Base-by-base conservation (phyloP, 2,888 invertebrate species). In the Acleris emargana region DNA sequence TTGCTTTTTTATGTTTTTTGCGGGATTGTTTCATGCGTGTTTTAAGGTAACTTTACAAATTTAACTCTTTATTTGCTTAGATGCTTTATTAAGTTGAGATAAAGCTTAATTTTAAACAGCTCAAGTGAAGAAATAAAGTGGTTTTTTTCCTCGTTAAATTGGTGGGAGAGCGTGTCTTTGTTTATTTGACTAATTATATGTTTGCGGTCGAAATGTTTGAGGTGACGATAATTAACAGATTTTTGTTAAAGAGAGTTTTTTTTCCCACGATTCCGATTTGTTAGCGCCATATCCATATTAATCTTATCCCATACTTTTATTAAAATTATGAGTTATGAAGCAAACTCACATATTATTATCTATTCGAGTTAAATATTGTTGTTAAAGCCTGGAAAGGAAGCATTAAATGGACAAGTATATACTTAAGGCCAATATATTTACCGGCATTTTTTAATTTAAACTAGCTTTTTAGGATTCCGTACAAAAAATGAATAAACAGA, bases 1-100 rank as follows among this genome's bases (percentile, higher is more conserved):
- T 84, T 88, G 87, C 88, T 87, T 82, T 84, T 85, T 78, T 73
- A 71, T 76, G 87, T 89, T 88, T 89, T 89, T 87, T 82, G 83
- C 81, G 79, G 87, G 88, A 89, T 88, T 86, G 88, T 86, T 83
- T 81, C 86, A 83, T 84, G 83, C 86, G 75, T 84, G 87, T 88
- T 87, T 82, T 79, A 54, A 63, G 78, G 79, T 75, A 64, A 62
- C 64, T 68, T 67, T 62, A 76, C 81, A 77, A 81, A 73, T 47
- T 68, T 79, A 71, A 17, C 43, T 5, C 1, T 5, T 53, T 67
- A 67, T 58, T 7, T 13, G 62, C 61, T 64, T 58, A 49, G 43
- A 4, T 13, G 16, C 52, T 20, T 55, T 73, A 71, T 60, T 1
- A 0, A 1, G 1, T 51, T 64, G 16, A 54, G 66, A 67, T 61